Base-by-base conservation (phyloP, 2,888 invertebrate species). In the Drosophila robusta region DNA sequence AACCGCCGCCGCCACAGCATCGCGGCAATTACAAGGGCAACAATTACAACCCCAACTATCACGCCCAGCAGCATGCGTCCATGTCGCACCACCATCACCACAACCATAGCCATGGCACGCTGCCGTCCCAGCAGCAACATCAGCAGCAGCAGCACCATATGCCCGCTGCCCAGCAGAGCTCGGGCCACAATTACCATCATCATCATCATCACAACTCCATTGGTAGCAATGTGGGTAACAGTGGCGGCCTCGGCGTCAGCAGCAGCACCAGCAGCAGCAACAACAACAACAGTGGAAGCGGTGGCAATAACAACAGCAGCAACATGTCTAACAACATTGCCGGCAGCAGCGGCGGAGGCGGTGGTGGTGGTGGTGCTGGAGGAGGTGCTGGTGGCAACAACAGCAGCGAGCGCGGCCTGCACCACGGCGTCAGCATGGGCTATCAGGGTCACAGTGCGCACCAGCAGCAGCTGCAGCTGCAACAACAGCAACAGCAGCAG, bases 1-100 rank as follows among this genome's bases (percentile, higher is more conserved):
- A 67, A n/a, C 78, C 45, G 42, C 64, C 80, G 16, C 60, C 57
- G 29, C 78, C 62, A 36, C 76, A 89, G 54, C 89, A 90, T 81
- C 90, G 90, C 42, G 90, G 90, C 29, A 90, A 90, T 62, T 90
- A 90, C 69, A 90, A 90, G 73, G 90, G 90, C 73, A 90, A 89
- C 65, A 90, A 89, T 77, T 90, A 89, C 36, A 90, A 90, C 80
- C 90, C 90, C 11, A 89, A 90, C 49, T 90, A 90, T 67, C 90
- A 90, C 63, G 86, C 90, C 46, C 87, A 90, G 42, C 86, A 87
- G 55, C 89, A 89, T 63, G 82, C 56, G 56, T 68, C 82, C 56
- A 74, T 88, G 82, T 74, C 85, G 50, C 88, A 86, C 32, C 90
- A 89, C 51, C 87, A 87, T 51, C 87, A 89, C 51, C 75, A 45